Base-by-base conservation (phyloP, 2,113 vertebrate species). In the Entelurus aequoreus region DNA sequence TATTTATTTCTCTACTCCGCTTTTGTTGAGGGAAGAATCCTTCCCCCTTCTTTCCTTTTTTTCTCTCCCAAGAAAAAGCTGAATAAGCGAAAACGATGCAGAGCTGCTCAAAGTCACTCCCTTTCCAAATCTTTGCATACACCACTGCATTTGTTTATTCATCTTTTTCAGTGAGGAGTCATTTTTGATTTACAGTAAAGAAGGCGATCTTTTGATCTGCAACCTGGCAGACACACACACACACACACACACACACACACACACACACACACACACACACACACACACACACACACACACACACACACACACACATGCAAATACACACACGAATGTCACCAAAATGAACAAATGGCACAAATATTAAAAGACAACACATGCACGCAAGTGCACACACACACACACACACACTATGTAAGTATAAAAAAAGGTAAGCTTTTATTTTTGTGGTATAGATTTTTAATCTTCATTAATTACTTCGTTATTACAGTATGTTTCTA, bases 41-140 rank as follows among this genome's bases (percentile, higher is more conserved):
- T 19, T 51, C 16, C n/a, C 16, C 14, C 15, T 12, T 6, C 40
- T 16, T 12, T 15, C 10, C 15, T 44, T 10, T 12, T 44, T 19
- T 62, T 76, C 75, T 68, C 68, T 80, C 81, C 76, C 74, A 83
- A 80, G 77, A 64, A 83, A 86, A 84, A 81, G 88, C 86, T 86
- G 82, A 84, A 83, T 88, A 86, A 88, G 87, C 86, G 86, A 84
- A 90, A 84, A 78, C 63, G 60, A 79, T 82, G 83, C 85, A 83
- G 57, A 62, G 72, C 72, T 71, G 79, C 2, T 90, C 83, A 89
- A 86, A 84, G 81, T 82, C 84, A 63, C 79, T 80, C 70, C 44
- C 49, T 79, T 69, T 70, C 61, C 78, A 82, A 76, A 84, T 60
- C 84, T 56, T 55, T 84, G 74, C 82, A 84, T 84, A 84, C 84